Evolutionary conservation across 2,888 invertebrate species (phyloP), one percentile per base, ranked within the genome.

Genomic region (Carpatolechia fugitivella): DNA sequence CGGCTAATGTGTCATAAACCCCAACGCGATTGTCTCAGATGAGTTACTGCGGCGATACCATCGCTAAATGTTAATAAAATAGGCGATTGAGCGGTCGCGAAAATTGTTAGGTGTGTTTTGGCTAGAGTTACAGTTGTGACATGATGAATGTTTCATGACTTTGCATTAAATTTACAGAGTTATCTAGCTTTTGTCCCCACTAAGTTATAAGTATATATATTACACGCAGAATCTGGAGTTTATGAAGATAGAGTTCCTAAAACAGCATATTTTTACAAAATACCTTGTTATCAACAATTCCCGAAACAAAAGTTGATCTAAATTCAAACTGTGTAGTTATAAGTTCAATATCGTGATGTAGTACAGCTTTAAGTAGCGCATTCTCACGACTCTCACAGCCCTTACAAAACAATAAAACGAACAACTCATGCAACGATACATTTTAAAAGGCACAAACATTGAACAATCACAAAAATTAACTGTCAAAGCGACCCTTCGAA

Each of bases 1-100:
- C 60, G 60, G 65, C 76, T 85, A 85, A 88, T 85, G 85, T 81
- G 84, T 87, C 86, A 86, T 86, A 88, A 87, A 83, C 81, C 82
- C 80, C 72, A 74, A 78, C 74, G 76, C 78, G 76, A 85, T 85
- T 80, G 82, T 82, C 78, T 79, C 81, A 71, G 74, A 75, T 80
- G 79, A 82, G 75, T 79, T 77, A 80, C 73, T 68, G 68, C 64
- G 57, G 46, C 24, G 78, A 78, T 78, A 76, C 46, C 57, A 72
- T 72, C 74, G 58, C 65, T 68, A 69, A 73, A 74, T 66, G 76
- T 75, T 73, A 70, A 74, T 76, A 74, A 76, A 65, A 69, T 71
- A 65, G 66, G 16, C 51, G 40, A 51, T 40, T 30, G 31, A 41
- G 52, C 36, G 52, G 35, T 30, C 40, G 52, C 50, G 38, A 29